These are phyloP conservation scores for Chanos chanos DNA, from an alignment of 2,797 vertebrate genomes.

Conservation along the genomic window DNA sequence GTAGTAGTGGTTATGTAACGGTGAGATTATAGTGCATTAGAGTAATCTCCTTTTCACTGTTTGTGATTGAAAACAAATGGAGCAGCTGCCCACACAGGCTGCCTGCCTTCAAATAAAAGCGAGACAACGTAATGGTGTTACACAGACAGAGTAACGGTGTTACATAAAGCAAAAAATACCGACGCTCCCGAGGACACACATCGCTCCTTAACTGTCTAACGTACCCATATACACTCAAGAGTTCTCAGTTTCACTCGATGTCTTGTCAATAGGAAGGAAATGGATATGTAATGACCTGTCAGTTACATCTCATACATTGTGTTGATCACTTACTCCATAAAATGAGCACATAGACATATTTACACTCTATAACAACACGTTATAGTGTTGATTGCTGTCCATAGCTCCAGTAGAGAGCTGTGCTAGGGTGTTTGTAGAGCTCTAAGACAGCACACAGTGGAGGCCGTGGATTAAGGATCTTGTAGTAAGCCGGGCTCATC, in stretches of 20 bases:
- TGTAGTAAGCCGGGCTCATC: background rate
- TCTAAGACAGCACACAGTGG: too few relatives aligned
- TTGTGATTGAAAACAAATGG: constrained; percentile 27
- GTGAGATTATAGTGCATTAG: constrained; percentile 40
- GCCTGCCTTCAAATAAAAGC: constrained; percentile 5
- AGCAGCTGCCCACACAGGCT: constrained; percentile 40
- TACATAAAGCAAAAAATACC: background rate
- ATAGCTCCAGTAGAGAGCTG: background rate
- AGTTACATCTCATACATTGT: too few relatives aligned
- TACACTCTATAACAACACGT: background rate
- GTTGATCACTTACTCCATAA: background rate
- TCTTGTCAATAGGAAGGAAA: constrained; percentile 20
- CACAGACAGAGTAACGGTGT: background rate
- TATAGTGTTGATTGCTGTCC: constrained; percentile 12
- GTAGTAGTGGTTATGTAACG: constrained; percentile 43
- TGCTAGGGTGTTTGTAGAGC: background rate
- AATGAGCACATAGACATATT: constrained; percentile 5
- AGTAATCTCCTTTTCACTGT: constrained; percentile 37
- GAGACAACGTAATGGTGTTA: background rate
- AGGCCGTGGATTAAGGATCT: background rate
- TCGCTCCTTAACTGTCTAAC: background rate
- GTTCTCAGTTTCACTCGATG: too few relatives aligned
- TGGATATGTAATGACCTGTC: too few relatives aligned
- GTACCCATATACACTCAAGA: background rate
- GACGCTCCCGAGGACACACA: background rate